These are phyloP conservation scores for Odocoileus hemionus DNA, from an alignment of 2,113 vertebrate genomes.

Conservation along the genomic window DNA sequence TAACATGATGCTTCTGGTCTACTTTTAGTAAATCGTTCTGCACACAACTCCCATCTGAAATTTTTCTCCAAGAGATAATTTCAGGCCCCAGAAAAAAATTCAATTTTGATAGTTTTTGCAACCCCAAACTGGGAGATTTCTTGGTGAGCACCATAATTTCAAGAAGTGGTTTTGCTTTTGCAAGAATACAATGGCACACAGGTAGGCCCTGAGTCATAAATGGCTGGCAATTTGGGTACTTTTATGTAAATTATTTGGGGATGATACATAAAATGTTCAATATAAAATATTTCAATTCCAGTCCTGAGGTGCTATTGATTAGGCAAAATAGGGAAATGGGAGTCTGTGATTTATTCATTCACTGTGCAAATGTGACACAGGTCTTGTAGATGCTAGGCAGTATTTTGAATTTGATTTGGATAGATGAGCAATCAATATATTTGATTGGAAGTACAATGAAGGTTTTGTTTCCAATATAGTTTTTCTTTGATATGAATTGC, in stretches of 20 bases:
- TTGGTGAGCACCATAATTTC: slow-evolving; percentile 19
- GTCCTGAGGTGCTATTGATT: background rate
- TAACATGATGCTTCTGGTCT: background rate
- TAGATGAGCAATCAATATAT: background rate
- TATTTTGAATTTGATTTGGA: background rate
- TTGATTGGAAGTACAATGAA: background rate
- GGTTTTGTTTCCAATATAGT: background rate
- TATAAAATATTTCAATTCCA: background rate
- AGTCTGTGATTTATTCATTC: background rate
- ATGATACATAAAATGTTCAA: background rate
- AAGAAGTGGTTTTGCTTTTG: background rate
- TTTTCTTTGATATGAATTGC: background rate
- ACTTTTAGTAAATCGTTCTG: slow-evolving; percentile 34
- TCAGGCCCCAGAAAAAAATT: slow-evolving; percentile 40
- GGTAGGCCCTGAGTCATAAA: background rate
- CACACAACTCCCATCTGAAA: slow-evolving; percentile 49
- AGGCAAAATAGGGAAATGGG: background rate
- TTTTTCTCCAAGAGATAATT: slow-evolving; percentile 46
- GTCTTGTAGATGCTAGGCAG: background rate
- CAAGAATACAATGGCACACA: background rate
- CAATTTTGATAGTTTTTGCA: slow-evolving; percentile 44
- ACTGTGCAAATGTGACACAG: background rate
- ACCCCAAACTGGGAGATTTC: slow-evolving; percentile 51
- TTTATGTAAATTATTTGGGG: background rate
- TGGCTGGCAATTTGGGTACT: background rate